These are phyloP conservation scores for Hippoglossus stenolepis DNA, from an alignment of 2,113 vertebrate genomes.

Conservation along the genomic window DNA sequence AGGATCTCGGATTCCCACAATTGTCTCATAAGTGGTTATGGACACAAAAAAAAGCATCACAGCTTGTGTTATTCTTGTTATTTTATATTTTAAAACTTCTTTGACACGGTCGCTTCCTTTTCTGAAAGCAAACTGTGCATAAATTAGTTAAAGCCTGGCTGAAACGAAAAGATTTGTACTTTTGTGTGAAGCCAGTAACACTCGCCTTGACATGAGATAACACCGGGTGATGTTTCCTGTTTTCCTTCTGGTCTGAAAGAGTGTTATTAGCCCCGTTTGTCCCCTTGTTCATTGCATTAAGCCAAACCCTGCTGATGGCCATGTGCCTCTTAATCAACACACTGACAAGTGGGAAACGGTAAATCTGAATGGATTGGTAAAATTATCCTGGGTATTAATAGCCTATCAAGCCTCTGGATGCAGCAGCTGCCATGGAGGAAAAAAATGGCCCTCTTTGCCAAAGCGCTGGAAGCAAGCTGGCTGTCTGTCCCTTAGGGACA, in stretches of 20 bases:
- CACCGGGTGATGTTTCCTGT: slow-evolving; percentile 7
- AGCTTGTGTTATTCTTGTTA: neutral
- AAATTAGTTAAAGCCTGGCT: slow-evolving; percentile 2
- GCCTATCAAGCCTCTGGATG: slow-evolving; percentile 83
- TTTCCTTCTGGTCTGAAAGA: slow-evolving; percentile 36
- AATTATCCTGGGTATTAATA: slow-evolving; percentile 85
- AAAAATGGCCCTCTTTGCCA: slow-evolving; percentile 74
- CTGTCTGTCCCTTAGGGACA: slow-evolving; percentile 71
- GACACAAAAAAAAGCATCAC: neutral
- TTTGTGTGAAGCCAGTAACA: slow-evolving; percentile 15
- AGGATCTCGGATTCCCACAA: neutral
- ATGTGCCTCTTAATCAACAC: slow-evolving; percentile 83
- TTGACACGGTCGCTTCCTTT: neutral
- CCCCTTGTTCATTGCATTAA: slow-evolving; percentile 60
- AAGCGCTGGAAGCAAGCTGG: slow-evolving; percentile 75
- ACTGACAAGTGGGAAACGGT: slow-evolving; percentile 76
- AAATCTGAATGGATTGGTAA: slow-evolving; percentile 84
- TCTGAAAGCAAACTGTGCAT: slow-evolving; percentile 6
- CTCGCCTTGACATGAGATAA: slow-evolving; percentile 33
- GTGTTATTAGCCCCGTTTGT: slow-evolving; percentile 62
- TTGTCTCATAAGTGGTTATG: neutral
- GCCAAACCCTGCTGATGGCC: slow-evolving; percentile 68
- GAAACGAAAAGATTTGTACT: slow-evolving; percentile 13
- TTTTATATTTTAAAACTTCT: neutral
- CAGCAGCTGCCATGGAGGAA: slow-evolving; percentile 80